Evolutionary conservation across 2,888 invertebrate genomes (phyloP).

Genomic region (Lobophora halterata): DNA sequence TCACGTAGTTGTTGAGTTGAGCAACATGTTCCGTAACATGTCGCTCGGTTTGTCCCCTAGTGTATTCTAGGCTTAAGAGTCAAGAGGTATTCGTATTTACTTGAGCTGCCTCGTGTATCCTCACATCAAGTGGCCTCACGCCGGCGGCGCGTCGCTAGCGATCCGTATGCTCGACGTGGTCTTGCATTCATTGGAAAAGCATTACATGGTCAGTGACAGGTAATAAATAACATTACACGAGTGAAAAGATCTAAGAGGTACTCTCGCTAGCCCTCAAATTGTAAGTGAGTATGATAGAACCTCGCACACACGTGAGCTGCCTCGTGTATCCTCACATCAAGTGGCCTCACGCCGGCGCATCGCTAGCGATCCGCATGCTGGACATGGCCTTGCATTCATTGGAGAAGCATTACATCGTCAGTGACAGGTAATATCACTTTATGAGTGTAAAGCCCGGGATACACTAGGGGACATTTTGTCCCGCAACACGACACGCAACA

Average conservation of each 20-base stretch:
- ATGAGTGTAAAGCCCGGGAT: no score
- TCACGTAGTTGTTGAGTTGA: no score
- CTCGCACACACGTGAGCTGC: slow-evolving; percentile 37
- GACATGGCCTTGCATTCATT: slow-evolving; percentile 46
- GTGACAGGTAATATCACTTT: slow-evolving; percentile 63
- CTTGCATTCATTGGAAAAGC: slow-evolving; percentile 47
- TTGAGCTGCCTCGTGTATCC: slow-evolving; percentile 58
- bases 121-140: slow-evolving; percentile 50
- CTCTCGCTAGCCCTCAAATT: slow-evolving; percentile 49
- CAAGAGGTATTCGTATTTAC: slow-evolving; percentile 7
- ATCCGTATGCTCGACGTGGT: slow-evolving; percentile 48
- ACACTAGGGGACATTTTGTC: no score
- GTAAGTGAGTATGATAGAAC: slow-evolving; percentile 44
- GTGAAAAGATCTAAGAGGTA: slow-evolving; percentile 55
- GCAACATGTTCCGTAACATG: no score
- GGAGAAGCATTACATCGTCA: slow-evolving; percentile 49
- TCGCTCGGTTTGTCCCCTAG: no score
- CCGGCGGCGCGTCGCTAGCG: slow-evolving; percentile 41
- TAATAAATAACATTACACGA: no score
- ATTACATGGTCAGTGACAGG: slow-evolving; percentile 58
- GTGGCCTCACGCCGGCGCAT: slow-evolving; percentile 51
- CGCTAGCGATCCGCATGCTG: slow-evolving; percentile 47
- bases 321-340: slow-evolving; percentile 53
- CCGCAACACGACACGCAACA: no score
- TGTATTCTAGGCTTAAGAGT: no score